Conservation (phyloP, 2,888 invertebrate species). For the Tridacna gigas region DNA sequence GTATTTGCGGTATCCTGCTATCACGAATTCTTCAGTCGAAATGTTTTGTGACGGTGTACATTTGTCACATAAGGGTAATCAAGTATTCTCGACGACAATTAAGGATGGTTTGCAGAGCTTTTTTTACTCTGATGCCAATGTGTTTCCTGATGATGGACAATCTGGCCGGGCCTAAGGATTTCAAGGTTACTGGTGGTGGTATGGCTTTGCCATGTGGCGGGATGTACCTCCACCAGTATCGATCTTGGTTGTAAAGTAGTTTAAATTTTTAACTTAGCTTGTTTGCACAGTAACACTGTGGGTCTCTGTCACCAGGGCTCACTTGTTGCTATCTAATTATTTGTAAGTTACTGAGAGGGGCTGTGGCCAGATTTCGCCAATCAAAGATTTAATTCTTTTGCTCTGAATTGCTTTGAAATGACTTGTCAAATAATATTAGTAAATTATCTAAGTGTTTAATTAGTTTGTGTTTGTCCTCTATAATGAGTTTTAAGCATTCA, state of each 20-base stretch:
- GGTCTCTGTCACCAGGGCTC: background rate
- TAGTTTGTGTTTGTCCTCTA: no score
- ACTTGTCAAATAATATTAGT: no score
- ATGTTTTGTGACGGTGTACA: background rate
- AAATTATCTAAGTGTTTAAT: no score
- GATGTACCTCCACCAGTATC: slow-evolving; percentile 2
- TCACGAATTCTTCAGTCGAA: background rate
- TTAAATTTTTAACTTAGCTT: no score
- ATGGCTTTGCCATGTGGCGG: slow-evolving; percentile 18
- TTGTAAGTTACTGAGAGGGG: background rate
- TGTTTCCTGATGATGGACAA: background rate
- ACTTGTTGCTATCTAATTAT: background rate
- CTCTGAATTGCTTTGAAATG: no score
- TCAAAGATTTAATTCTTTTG: no score
- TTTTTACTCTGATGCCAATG: background rate
- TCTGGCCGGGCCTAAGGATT: background rate
- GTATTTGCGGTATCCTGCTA: background rate
- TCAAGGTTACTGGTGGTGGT: slow-evolving; percentile 3
- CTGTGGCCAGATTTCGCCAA: slow-evolving; percentile 6
- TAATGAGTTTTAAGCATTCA: no score
- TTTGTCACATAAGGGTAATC: background rate
- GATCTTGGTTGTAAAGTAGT: background rate
- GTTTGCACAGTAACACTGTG: background rate
- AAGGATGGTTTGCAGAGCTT: background rate
- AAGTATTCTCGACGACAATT: background rate